Conservation (phyloP, 2,797 vertebrate species). For the Scolopax rusticola region DNA sequence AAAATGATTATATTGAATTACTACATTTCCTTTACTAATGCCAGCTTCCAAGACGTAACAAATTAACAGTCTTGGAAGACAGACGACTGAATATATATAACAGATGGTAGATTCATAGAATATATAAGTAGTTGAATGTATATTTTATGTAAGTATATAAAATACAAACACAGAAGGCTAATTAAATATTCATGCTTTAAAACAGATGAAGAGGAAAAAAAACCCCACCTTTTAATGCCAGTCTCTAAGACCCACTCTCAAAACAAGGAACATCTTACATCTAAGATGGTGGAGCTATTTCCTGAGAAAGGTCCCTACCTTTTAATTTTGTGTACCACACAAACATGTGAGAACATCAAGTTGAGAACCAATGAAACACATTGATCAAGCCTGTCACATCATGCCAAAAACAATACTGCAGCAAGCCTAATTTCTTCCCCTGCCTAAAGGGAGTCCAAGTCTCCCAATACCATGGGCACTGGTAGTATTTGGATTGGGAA, state of each 20-base stretch:
- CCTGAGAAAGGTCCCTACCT: background rate
- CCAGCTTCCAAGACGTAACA: background rate
- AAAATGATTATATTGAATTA: background rate
- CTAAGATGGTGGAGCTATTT: background rate
- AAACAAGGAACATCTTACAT: background rate
- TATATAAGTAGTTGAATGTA: background rate
- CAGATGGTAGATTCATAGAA: background rate
- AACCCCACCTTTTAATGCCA: background rate
- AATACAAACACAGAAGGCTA: background rate
- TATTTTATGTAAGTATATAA: background rate
- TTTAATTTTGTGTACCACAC: background rate
- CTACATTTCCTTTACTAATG: background rate
- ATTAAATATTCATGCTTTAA: background rate
- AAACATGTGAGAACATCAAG: background rate
- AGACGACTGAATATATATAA: background rate
- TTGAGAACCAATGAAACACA: background rate
- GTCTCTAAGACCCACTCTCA: background rate
- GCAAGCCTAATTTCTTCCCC: background rate
- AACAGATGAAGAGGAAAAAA: accelerated
- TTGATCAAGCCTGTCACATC: background rate
- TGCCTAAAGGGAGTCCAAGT: background rate
- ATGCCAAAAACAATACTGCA: background rate
- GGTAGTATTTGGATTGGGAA: background rate
- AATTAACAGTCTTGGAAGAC: background rate
- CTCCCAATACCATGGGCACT: background rate